These are phyloP conservation scores for Drosophila seclusa DNA, from an alignment of 2,888 invertebrate genomes.

Conservation along the genomic window DNA sequence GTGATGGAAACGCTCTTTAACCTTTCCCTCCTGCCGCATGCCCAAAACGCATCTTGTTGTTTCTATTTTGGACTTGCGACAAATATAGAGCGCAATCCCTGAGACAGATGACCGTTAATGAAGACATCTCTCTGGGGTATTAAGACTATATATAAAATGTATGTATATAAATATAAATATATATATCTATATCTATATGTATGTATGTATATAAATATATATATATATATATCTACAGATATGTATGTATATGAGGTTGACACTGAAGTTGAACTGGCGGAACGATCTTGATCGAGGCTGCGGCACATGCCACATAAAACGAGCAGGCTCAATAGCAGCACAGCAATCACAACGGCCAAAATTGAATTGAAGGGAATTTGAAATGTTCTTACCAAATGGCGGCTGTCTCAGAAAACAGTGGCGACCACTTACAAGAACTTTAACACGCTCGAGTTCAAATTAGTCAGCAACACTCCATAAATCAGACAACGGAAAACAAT, in stretches of 20 bases:
- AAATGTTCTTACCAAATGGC: slow-evolving; percentile 14
- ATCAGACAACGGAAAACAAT: slow-evolving; percentile 67
- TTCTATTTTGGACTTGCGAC: slow-evolving; percentile 44
- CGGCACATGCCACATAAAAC: slow-evolving; percentile 38
- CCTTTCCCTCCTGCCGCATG: slow-evolving; percentile 23
- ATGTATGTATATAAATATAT: neutral
- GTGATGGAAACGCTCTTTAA: slow-evolving; percentile 39
- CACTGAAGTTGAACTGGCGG: slow-evolving; percentile 1
- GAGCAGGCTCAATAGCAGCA: slow-evolving; percentile 2
- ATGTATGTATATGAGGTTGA: slow-evolving; percentile 21
- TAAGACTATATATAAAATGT: slow-evolving; percentile 34
- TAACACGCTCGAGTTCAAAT: slow-evolving; percentile 71
- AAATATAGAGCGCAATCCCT: slow-evolving; percentile 45
- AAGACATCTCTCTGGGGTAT: slow-evolving; percentile 31
- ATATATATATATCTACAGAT: neutral
- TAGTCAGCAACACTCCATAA: slow-evolving; percentile 77
- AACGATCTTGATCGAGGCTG: slow-evolving; percentile 30
- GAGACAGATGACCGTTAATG: slow-evolving; percentile 49
- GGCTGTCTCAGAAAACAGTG: slow-evolving; percentile 36
- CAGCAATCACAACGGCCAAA: slow-evolving; percentile 24
- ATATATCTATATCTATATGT: too few relatives aligned
- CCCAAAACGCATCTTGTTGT: slow-evolving; percentile 1
- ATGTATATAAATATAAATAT: neutral
- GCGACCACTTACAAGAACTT: slow-evolving; percentile 62
- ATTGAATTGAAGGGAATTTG: slow-evolving; percentile 2